Percentiles rank a stretch among this genome's conserved stretches.
These are phyloP conservation scores for Pseudocheirus occidentalis DNA, from an alignment of 2,797 vertebrate species.

Conservation along the genomic window DNA sequence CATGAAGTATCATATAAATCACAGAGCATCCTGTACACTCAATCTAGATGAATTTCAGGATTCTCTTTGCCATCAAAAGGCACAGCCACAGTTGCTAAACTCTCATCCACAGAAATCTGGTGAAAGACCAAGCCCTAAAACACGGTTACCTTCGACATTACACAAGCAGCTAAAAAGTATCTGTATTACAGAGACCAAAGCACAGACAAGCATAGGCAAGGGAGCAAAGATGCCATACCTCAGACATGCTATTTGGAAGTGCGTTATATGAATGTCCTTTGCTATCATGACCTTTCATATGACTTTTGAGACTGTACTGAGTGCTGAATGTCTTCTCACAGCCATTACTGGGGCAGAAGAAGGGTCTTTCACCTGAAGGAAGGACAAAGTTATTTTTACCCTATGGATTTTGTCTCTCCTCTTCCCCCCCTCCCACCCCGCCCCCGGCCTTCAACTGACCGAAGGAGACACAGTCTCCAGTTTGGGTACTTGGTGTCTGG, in stretches of 20 bases:
- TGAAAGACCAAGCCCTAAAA: conserved; percentile 38
- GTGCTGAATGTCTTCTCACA: conserved; percentile 99
- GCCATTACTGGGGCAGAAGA: conserved; percentile 96
- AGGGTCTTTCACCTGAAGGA: conserved; percentile 94
- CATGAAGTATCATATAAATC: background rate
- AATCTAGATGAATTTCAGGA: background rate
- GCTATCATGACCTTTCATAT: conserved; percentile 95
- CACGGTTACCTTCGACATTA: background rate
- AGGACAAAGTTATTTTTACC: conserved; percentile 71
- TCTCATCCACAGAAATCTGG: conserved; percentile 1
- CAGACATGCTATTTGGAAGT: conserved; percentile 90
- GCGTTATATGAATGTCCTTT: conserved; percentile 90
- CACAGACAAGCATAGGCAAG: background rate
- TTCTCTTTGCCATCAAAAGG: conserved; percentile 8
- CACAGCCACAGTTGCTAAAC: conserved; percentile 21
- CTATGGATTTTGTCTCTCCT: too few relatives aligned
- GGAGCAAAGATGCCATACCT: conserved; percentile 86
- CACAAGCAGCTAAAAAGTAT: background rate
- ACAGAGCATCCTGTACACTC: too few relatives aligned
- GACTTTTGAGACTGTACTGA: conserved; percentile 97
- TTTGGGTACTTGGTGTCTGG: background rate
- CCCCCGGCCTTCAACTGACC: background rate
- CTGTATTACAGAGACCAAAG: conserved; percentile 13
- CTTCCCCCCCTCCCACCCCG: background rate
- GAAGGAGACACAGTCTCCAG: conserved; percentile 12